Percentiles rank a stretch among this genome's conserved stretches.
These are phyloP conservation scores for Drosophila ambigua DNA, from an alignment of 1,140 invertebrate species.

Conservation along the genomic window DNA sequence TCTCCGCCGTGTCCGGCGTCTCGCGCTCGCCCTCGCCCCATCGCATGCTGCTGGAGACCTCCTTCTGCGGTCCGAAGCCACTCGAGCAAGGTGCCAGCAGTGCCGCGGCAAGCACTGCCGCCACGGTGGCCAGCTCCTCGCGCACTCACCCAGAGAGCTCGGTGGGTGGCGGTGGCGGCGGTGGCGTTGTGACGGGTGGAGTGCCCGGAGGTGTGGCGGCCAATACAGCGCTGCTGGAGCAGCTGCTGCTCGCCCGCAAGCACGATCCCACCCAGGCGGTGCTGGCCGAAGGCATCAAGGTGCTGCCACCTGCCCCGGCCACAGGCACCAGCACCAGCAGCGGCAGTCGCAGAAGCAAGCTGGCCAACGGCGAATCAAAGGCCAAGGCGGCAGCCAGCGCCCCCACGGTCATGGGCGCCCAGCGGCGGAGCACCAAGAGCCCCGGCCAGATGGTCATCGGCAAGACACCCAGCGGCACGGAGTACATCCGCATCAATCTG, in stretches of 20 bases:
- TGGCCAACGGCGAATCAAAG: conserved; percentile 39
- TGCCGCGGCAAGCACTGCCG: conserved; percentile 47
- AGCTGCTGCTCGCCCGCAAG: conserved; percentile 86
- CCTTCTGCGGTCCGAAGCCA: conserved; percentile 93
- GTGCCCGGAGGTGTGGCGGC: conserved; percentile 32
- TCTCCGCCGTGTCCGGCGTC: conserved; percentile 88
- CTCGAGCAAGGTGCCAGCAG: conserved; percentile 84
- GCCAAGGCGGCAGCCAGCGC: conserved; percentile 9
- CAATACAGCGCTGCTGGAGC: conserved; percentile 84
- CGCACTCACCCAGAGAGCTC: conserved; percentile 85
- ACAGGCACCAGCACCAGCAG: conserved; percentile 34
- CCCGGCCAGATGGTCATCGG: conserved; percentile 80
- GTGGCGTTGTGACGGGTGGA: conserved; percentile 54
- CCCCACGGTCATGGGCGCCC: conserved; percentile 50
- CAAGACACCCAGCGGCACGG: conserved; percentile 84
- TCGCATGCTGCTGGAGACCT: conserved; percentile 94
- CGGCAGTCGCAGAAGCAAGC: conserved; percentile 41
- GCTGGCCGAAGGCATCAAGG: conserved; percentile 85
- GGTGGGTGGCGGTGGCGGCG: conserved; percentile 72
- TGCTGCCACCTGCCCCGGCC: conserved; percentile 55
- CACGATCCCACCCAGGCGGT: conserved; percentile 86
- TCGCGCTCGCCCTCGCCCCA: conserved; percentile 93
- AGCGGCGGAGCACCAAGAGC: conserved; percentile 72
- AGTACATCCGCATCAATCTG: conserved; percentile 87
- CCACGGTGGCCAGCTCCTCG: conserved; percentile 57